Base-by-base conservation (phyloP, 2,113 vertebrate species). In the Pseudolaguvia tuberculata region DNA sequence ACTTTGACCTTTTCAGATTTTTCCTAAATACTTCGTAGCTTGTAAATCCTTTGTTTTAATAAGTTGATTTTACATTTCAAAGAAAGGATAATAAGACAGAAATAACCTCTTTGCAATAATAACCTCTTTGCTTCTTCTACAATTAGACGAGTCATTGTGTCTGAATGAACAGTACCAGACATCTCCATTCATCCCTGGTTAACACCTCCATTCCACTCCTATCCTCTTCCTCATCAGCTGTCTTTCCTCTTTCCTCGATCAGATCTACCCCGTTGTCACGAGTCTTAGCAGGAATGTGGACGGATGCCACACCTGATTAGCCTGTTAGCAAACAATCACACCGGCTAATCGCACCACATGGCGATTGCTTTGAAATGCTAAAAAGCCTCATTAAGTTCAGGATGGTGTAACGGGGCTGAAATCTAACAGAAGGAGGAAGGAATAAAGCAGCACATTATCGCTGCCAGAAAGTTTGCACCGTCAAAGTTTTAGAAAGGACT, bases 331-430 rank as follows among this genome's bases (percentile, higher is more conserved):
- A 70, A 70, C 68, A 62, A 31, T 73, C 71, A 35, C 47, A 18
- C 35, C 23, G 57, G 71, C 57, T 73, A 51, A 62, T 70, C 45
- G 48, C 42, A 61, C 42, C 57, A 61, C 71, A 73, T 21, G 56
- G 47, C 57, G 20, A 73, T 67, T 39, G 71, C 71, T 73, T 73
- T 73, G 71, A 73, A 61, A 73, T 73, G 71, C 57, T 52, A 73
- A 73, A 51, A 50, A 35, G 47, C 71, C 47, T 61, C 12, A 20
- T 48, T 51, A 51, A 29, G 57, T 21, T 62, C 56, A 62, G 71
- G 47, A 51, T 73, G 71, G 57, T 51, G 71, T 62, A 73, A 73
- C 57, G 11, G 57, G 27, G 3, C 20, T 62, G 71, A 73, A 73
- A 73, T 51, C 47, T 31, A 50, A 62, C 50, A 9, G 71, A 62